Percentiles rank a stretch among this genome's conserved stretches.
Evolutionary conservation across 2,888 invertebrate genomes (phyloP).

Genomic region (Apodemia zela): DNA sequence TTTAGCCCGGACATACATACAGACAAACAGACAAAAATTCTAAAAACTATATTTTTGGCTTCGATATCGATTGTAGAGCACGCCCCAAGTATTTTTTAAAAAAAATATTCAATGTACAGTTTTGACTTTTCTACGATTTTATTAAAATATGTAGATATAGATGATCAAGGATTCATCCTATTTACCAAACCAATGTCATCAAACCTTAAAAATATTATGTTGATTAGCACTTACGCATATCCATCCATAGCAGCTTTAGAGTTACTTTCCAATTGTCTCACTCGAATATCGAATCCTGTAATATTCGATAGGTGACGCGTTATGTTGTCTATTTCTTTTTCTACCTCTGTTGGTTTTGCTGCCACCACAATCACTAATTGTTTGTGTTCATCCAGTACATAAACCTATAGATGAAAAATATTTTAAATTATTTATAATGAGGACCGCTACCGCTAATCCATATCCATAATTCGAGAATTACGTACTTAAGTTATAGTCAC

Average conservation of each 20-base stretch:
- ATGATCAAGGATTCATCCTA: too few relatives aligned
- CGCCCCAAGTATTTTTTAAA: too few relatives aligned
- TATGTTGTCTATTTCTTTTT: conserved; percentile 85
- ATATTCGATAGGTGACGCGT: conserved; percentile 84
- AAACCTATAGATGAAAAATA: conserved; percentile 77
- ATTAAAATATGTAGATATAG: too few relatives aligned
- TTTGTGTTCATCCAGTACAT: conserved; percentile 89
- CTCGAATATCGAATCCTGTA: conserved; percentile 89
- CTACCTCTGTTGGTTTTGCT: conserved; percentile 87
- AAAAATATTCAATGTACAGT: too few relatives aligned
- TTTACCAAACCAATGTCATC: not conserved
- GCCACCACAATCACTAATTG: conserved; percentile 90
- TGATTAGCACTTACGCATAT: conserved; percentile 81
- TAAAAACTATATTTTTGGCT: too few relatives aligned
- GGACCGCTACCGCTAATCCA: not conserved
- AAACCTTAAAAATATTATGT: not conserved
- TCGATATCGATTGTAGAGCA: too few relatives aligned
- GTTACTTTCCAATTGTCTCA: conserved; percentile 89
- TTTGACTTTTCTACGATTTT: too few relatives aligned
- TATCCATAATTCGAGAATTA: not conserved
- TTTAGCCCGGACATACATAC: too few relatives aligned
- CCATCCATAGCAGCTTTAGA: conserved; percentile 83
- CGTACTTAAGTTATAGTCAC: not conserved
- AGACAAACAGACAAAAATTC: too few relatives aligned
- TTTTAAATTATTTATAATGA: too few relatives aligned